A percentile compares a stretch with the other conserved stretches of the same genome.
These are phyloP conservation scores for Lasioglossum baleicum DNA, from an alignment of 1,140 invertebrate species.

Conservation along the genomic window DNA sequence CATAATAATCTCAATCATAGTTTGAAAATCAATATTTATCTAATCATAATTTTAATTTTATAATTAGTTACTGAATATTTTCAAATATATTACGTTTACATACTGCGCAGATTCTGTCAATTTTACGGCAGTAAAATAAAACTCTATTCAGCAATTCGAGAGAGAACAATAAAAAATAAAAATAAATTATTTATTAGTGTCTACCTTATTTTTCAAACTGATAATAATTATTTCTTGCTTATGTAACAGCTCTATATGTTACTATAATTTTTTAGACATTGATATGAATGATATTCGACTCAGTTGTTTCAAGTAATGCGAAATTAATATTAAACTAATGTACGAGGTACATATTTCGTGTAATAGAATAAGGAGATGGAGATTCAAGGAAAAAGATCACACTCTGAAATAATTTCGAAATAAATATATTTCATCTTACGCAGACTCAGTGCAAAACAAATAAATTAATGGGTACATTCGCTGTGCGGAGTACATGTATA, in stretches of 20 bases:
- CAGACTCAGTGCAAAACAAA: constrained; percentile 5
- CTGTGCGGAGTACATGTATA: not conserved
- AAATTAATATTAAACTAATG: not conserved
- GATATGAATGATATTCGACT: not conserved
- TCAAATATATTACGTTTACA: no score
- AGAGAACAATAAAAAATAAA: no score
- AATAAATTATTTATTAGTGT: no score
- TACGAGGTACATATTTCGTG: no score
- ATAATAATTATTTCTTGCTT: not conserved
- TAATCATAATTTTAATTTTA: no score
- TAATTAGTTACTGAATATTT: no score
- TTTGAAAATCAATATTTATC: not conserved
- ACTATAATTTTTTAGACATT: no score
- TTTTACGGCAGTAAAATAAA: no score
- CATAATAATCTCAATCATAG: not conserved
- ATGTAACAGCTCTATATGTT: not conserved
- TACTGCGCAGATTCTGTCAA: no score
- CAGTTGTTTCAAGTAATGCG: not conserved
- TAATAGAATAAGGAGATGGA: not conserved
- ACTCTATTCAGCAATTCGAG: no score
- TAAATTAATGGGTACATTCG: constrained; percentile 22
- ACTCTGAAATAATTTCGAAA: not conserved
- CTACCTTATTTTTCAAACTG: not conserved
- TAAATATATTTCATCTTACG: constrained; percentile 31
- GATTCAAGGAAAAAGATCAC: not conserved